These are phyloP conservation scores for Drosophila subpulchrella DNA, from an alignment of 1,140 invertebrate species.

Conservation along the genomic window DNA sequence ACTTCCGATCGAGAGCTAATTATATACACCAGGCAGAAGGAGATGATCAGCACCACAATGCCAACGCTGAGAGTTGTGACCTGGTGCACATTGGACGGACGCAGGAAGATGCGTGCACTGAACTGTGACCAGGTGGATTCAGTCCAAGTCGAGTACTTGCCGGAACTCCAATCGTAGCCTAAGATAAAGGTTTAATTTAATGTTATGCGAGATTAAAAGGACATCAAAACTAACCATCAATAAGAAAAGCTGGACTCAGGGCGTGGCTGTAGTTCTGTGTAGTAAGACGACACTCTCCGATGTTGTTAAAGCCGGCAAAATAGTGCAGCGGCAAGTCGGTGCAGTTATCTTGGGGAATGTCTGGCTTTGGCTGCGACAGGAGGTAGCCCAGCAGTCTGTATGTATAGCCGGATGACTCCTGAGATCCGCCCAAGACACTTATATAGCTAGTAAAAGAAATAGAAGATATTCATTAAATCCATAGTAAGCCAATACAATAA, in stretches of 20 bases:
- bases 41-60: constrained; percentile 87
- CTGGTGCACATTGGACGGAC: constrained; percentile 90
- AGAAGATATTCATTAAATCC: no score
- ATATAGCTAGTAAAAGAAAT: constrained; percentile 62
- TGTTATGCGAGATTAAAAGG: not conserved
- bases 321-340: constrained; percentile 83
- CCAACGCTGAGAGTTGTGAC: constrained; percentile 88
- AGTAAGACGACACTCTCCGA: constrained; percentile 90
- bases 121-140: constrained; percentile 94
- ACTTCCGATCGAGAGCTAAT: constrained; percentile 88
- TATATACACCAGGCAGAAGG: constrained; percentile 89
- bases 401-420: constrained; percentile 81
- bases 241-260: constrained; percentile 92
- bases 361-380: constrained; percentile 50
- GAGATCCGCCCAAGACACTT: constrained; percentile 75
- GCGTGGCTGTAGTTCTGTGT: constrained; percentile 91
- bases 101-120: constrained; percentile 92
- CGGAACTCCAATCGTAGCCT: constrained; percentile 93
- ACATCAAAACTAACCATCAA: constrained; percentile 86
- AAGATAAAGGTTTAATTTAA: not conserved
- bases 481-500: no score
- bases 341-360: constrained; percentile 64
- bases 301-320: constrained; percentile 87
- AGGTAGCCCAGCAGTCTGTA: constrained; percentile 76
- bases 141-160: constrained; percentile 94